Base-by-base conservation (phyloP, 2,113 vertebrate genomes). In the Agapornis roseicollis region DNA sequence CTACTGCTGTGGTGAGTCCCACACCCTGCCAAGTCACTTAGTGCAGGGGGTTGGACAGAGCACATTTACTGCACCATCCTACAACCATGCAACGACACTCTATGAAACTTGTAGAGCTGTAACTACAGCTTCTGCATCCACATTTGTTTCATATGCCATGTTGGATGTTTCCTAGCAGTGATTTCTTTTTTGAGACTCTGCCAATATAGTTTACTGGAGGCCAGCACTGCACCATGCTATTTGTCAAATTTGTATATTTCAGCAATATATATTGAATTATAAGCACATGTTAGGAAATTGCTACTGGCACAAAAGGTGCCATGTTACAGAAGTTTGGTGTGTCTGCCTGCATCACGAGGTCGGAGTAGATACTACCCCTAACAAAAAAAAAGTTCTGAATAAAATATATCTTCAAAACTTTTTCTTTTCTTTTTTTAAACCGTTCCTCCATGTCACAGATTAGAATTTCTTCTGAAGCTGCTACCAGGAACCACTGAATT, bases 281-380 rank as follows among this genome's bases (percentile, higher is more conserved):
- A 64, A 88, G 65, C 9, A 35, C 10, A 23, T 64, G 33, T 16
- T 16, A 79, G 18, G 41, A 70, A 89, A 70, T 28, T 9, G 13
- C 37, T 49, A 35, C 53, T 53, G 69, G 31, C 35, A 52, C 18
- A 52, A 44, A 82, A 52, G 13, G 18, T 72, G 44, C 9, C 46
- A 61, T 63, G 22, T 71, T 60, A 76, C 28, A 86, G 27, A 64
- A 52, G 25, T 39, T 4, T 33, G 28, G 42, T 0, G 0, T 16
- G 12, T n/a, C 39, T 68, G 42, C 13, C 61, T 46, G 35, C 8
- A 35, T 37, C 7, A 3, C 9, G 31, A 90, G 13, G 49, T 55
- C 44, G 53, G 63, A 49, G 39, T 55, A 84, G 33, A 44, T n/a
- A 73, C 10, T 25, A 53, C 6, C 14, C 25, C 46, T 69, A 69